Conservation (phyloP, 2,888 invertebrate species). For the Dynastes tityus region DNA sequence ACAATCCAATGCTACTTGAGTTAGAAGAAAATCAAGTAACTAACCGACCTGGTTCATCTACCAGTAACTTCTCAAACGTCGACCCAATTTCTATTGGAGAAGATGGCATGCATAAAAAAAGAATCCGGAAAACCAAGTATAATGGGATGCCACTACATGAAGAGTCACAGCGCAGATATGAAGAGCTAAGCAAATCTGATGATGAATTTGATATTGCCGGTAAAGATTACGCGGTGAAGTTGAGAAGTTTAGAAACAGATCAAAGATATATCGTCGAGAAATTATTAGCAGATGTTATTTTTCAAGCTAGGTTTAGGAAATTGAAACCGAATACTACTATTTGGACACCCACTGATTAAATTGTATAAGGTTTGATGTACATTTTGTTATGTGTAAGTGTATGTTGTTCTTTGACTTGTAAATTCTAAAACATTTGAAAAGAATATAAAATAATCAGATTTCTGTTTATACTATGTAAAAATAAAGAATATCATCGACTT, state of each 20-base stretch:
- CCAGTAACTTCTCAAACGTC: background rate
- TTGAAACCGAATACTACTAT: background rate
- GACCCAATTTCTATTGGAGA: background rate
- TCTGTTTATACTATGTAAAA: no score
- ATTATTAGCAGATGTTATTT: background rate
- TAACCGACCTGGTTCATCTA: background rate
- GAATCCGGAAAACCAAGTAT: background rate
- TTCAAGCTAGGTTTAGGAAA: background rate
- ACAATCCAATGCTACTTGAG: constrained; percentile 7
- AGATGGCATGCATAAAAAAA: background rate
- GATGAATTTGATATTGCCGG: constrained; percentile 7
- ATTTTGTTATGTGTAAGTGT: no score
- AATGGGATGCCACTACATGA: background rate
- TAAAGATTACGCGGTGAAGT: constrained; percentile 11
- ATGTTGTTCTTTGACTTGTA: no score
- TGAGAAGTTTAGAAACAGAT: constrained; percentile 15
- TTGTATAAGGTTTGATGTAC: background rate
- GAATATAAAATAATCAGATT: no score
- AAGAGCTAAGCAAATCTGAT: background rate
- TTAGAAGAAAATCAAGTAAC: background rate
- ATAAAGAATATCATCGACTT: no score
- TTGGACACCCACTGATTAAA: background rate
- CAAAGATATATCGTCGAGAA: constrained; percentile 4
- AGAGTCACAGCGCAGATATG: background rate
- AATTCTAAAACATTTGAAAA: no score